Base-by-base conservation (phyloP, 2,888 invertebrate genomes). In the Lasius fuliginosus region DNA sequence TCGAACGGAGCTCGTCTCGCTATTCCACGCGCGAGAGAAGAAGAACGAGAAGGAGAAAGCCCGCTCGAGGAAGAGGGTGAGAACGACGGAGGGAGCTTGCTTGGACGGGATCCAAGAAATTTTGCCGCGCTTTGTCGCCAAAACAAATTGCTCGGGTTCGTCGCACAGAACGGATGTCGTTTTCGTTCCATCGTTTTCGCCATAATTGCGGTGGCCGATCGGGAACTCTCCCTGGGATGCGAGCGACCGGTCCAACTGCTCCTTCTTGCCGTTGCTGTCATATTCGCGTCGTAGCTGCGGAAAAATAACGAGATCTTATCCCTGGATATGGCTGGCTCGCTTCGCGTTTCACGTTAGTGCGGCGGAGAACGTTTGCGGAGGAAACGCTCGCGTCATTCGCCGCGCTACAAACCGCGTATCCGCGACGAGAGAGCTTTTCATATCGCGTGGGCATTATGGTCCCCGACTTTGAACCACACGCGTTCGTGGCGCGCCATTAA, bases 111-210 rank as follows among this genome's bases (percentile, higher is more conserved):
- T 87, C 91, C 92, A 93, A 93, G 90, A 89, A 89, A 90, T 90
- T 91, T 91, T 84, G 91, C 90, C 88, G 88, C 89, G 91, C 92
- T 94, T 92, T 92, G 93, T 92, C 92, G 92, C 89, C 91, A 88
- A 93, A 93, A 92, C 93, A 92, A 92, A 92, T 93, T 90, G 89
- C 85, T 83, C 89, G 88, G 75, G 69, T 83, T 79, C 84, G 89
- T 69, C 83, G 87, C 69, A 40, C 58, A 64, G 82, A 74, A 74
- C 74, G 67, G 27, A 56, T 75, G 76, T 76, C 64, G 58, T 65
- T 85, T 77, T 84, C 86, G 73, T 58, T 65, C 75, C 56, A 62
- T 71, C 81, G 60, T 58, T 67, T 84, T 82, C 83, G 73, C 76
- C 73, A 74, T 90, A 90, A 89, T 89, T 87, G 88, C 85, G 36